Base-by-base conservation (phyloP, 37 sponge, comb jelly and placozoan genomes). In the Aplysina aerophoba region DNA sequence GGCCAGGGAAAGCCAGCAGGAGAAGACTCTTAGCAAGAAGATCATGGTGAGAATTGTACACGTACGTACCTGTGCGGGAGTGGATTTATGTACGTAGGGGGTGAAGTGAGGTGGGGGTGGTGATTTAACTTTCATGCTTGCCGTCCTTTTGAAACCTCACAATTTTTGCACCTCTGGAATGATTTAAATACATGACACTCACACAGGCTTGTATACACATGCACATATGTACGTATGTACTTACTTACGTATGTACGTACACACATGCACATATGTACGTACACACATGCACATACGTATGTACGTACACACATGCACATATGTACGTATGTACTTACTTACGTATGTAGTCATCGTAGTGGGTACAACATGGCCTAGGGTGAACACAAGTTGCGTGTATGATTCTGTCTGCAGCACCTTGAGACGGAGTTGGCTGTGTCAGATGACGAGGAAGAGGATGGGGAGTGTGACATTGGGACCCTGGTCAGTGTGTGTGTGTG, bases 391-490 rank as follows among this genome's bases (percentile, higher is more conserved):
- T 44, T 44, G 50, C 50, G 6, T 44, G 50, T 44, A 44, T 44
- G 8, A 44, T 8, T 44, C 2, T 71, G 37, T 33, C 4, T 75
- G 54, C 25, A 75, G 78, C 22, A 75, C 13, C n/a, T 75, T 15
- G 78, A 75, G 37, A 50, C 78, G 5, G 78, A 75, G 37, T 44
- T 75, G 44, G 78, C 78, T 75, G n/a, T 75, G 54, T n/a, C 6
- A 4, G 50, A 44, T 44, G 78, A 75, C 13, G 73, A 71, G 35
- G 73, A 71, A 21, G 78, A 75, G 44, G 78, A 75, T 44, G 78
- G 40, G 19, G 78, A 44, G 40, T 24, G 39, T 19, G 78, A 75
- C 39, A 44, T 75, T 19, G 44, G 44, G 3, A 75, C 41, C 39
- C 53, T 75, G 25, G 78, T 75, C 25, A 75, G 78, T 41, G 0